Percentiles rank a stretch among this genome's conserved stretches.
Conservation (phyloP, 2,113 vertebrate genomes). For the Lampris megalopsis region DNA sequence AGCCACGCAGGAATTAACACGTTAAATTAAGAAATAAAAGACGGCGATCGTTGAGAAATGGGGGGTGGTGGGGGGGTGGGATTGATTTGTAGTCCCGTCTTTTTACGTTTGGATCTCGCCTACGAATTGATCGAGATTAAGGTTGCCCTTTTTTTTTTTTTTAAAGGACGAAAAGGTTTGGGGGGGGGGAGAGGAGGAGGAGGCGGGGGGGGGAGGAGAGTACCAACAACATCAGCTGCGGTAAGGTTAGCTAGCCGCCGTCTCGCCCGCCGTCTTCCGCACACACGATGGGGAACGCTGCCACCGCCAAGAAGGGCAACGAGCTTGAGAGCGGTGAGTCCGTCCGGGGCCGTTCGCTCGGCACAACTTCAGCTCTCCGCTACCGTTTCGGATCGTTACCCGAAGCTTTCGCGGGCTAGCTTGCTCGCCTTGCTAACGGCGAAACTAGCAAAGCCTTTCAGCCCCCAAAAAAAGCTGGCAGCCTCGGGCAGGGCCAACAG, state of each 20-base stretch:
- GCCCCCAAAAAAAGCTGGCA: no score
- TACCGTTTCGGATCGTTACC: no score
- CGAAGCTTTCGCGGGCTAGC: no score
- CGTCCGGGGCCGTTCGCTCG: no score
- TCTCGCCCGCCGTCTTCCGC: constrained; percentile 61
- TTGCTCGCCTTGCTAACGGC: no score
- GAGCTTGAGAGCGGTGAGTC: constrained; percentile 96
- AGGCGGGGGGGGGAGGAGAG: constrained; percentile 2
- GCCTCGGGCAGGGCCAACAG: no score
- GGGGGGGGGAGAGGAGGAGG: not conserved
- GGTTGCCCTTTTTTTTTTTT: constrained; percentile 25
- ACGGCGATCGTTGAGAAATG: constrained; percentile 53
- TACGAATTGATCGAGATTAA: not conserved
- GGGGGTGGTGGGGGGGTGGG: constrained; percentile 42
- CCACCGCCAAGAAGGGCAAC: constrained; percentile 96
- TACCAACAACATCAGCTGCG: constrained; percentile 24
- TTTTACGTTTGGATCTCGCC: constrained; percentile 1
- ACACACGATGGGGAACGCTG: constrained; percentile 92
- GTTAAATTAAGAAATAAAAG: constrained; percentile 24
- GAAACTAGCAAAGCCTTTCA: no score
- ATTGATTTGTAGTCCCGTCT: not conserved
- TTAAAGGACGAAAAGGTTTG: constrained; percentile 26
- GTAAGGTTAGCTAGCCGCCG: constrained; percentile 59
- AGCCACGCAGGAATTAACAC: constrained; percentile 39
- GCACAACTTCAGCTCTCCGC: no score